These are phyloP conservation scores for Lutjanus argentimaculatus DNA, from an alignment of 2,797 vertebrate species.

Conservation along the genomic window DNA sequence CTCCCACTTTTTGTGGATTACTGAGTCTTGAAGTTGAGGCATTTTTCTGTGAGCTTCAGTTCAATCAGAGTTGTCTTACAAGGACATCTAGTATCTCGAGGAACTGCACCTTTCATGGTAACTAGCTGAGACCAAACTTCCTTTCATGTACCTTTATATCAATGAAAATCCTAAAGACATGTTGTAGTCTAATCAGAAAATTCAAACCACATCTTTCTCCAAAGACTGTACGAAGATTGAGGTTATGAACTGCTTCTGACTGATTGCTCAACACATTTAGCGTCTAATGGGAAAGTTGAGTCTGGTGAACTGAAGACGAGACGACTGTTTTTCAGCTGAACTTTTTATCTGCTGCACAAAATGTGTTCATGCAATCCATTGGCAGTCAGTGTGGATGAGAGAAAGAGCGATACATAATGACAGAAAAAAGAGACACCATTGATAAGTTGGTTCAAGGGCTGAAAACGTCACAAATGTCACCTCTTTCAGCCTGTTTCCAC, in stretches of 20 bases:
- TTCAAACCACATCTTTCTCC: not conserved
- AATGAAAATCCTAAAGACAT: not conserved
- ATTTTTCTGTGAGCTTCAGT: not conserved
- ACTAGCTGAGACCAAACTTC: not conserved
- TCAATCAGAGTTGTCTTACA: not conserved
- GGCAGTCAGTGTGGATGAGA: not conserved
- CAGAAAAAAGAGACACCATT: not conserved
- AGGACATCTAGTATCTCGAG: not conserved
- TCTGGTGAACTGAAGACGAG: not conserved
- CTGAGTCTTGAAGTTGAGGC: slow-evolving; percentile 5
- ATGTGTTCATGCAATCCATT: not conserved
- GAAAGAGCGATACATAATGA: not conserved
- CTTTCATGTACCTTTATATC: not conserved
- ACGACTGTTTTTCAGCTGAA: not conserved
- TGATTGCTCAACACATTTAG: not conserved
- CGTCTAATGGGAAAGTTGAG: not conserved
- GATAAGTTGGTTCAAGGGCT: not conserved
- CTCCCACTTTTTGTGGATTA: not conserved
- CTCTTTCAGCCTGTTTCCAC: not conserved
- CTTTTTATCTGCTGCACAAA: not conserved
- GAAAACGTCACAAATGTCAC: not conserved
- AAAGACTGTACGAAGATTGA: not conserved
- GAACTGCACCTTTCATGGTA: slow-evolving; percentile 28
- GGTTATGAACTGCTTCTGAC: not conserved
- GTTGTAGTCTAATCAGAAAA: not conserved